Evolutionary conservation across 2,113 vertebrate species (phyloP).

Genomic region (Malurus elegans): DNA sequence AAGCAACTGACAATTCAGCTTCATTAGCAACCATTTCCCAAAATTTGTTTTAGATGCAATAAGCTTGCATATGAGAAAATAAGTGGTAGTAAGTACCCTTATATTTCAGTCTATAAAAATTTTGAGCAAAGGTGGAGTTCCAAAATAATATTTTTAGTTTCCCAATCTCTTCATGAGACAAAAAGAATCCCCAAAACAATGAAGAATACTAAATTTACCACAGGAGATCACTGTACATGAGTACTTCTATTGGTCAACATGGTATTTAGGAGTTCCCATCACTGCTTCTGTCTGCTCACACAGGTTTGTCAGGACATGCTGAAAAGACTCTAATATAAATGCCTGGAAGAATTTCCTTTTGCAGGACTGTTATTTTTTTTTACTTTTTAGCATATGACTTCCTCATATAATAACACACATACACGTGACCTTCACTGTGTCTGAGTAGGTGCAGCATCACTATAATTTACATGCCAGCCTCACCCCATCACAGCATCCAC

Average conservation of each 20-base stretch:
- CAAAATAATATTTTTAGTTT: neutral
- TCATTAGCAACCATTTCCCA: neutral
- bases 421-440: accelerated
- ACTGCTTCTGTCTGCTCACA: neutral
- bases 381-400: neutral
- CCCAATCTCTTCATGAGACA: neutral
- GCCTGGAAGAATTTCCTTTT: neutral
- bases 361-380: neutral
- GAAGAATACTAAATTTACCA: neutral
- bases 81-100: neutral
- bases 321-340: neutral
- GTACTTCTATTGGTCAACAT: accelerated
- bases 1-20: neutral
- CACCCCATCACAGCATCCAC: neutral
- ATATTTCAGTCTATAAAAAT: neutral
- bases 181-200: neutral
- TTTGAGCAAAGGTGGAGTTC: neutral
- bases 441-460: neutral
- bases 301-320: accelerated
- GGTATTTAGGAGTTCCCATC: neutral
- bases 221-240: neutral
- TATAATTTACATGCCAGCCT: neutral
- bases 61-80: neutral
- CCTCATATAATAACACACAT: neutral
- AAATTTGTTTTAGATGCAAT: neutral